Evolutionary conservation across 2,888 invertebrate species (phyloP).

Genomic region (Caenorhabditis imperialis): DNA sequence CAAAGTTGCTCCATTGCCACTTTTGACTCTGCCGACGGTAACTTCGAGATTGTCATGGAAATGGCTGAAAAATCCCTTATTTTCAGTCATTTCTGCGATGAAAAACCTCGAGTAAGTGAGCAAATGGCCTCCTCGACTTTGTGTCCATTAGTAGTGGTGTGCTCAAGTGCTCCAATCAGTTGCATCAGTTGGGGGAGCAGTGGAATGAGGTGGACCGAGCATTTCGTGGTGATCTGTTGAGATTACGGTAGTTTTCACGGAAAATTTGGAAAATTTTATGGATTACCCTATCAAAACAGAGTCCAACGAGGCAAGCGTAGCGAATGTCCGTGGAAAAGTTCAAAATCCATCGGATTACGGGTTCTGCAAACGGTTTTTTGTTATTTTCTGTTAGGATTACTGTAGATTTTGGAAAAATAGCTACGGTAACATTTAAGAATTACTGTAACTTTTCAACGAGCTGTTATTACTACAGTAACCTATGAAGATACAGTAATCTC

Average conservation of each 20-base stretch:
- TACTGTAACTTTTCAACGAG: too few species aligned
- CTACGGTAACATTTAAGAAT: too few species aligned
- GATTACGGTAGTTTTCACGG: conserved; percentile 3
- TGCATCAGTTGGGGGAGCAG: conserved; percentile 31
- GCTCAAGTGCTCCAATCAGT: conserved; percentile 45
- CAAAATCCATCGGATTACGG: conserved; percentile 63
- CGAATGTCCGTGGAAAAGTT: conserved; percentile 46
- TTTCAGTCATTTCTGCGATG: background rate
- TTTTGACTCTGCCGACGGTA: conserved; percentile 52
- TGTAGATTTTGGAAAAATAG: too few species aligned
- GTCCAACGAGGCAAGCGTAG: conserved; percentile 49
- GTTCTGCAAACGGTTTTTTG: conserved; percentile 60
- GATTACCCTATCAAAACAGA: conserved; percentile 65
- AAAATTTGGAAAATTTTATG: too few species aligned
- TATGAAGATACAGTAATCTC: too few species aligned
- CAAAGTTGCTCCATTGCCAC: conserved; percentile 58
- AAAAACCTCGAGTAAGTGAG: conserved; percentile 41
- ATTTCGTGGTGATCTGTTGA: conserved; percentile 45
- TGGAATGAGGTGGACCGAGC: conserved; percentile 27
- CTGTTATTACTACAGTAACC: too few species aligned
- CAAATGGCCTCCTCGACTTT: conserved; percentile 57
- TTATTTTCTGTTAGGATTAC: too few species aligned
- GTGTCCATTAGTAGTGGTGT: conserved; percentile 40
- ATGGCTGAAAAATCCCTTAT: conserved; percentile 46
- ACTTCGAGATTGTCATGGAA: conserved; percentile 57